Conservation (phyloP, 2,888 invertebrate genomes). For the Embidobia sp. region DNA sequence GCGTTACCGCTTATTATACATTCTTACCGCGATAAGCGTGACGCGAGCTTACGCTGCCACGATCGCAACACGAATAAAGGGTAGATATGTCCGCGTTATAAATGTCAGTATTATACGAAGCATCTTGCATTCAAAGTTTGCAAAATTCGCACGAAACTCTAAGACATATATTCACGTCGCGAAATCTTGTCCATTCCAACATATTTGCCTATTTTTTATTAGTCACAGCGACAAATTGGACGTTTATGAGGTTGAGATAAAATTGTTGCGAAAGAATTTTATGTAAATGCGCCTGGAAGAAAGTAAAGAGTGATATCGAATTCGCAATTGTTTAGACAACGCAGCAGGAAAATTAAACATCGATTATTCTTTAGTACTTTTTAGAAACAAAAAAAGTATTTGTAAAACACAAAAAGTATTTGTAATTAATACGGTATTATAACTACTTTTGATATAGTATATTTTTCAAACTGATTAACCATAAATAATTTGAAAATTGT, state of each 20-base stretch:
- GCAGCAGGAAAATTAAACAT: no score
- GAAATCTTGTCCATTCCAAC: conserved; percentile 29
- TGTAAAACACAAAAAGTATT: no score
- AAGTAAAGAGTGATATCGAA: no score
- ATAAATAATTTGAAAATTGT: no score
- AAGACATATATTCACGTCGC: conserved; percentile 60
- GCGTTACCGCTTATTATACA: conserved; percentile 80
- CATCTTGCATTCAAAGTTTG: conserved; percentile 69
- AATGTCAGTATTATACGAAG: conserved; percentile 80
- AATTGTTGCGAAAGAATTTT: not conserved
- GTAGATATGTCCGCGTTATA: conserved; percentile 81
- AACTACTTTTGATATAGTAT: no score
- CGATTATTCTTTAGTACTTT: no score
- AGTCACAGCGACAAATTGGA: conserved; percentile 23
- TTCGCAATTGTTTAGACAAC: no score
- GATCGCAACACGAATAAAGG: conserved; percentile 77
- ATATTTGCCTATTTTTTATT: conserved; percentile 39
- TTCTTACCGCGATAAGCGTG: conserved; percentile 76
- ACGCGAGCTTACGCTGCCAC: conserved; percentile 70
- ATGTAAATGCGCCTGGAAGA: no score
- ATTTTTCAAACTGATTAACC: no score
- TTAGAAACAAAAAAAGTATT: no score
- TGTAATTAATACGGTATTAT: no score
- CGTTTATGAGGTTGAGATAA: conserved; percentile 7
- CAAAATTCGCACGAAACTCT: conserved; percentile 65